Conservation (phyloP, 1,140 invertebrate genomes). For the Lordiphosa clarofinis region DNA sequence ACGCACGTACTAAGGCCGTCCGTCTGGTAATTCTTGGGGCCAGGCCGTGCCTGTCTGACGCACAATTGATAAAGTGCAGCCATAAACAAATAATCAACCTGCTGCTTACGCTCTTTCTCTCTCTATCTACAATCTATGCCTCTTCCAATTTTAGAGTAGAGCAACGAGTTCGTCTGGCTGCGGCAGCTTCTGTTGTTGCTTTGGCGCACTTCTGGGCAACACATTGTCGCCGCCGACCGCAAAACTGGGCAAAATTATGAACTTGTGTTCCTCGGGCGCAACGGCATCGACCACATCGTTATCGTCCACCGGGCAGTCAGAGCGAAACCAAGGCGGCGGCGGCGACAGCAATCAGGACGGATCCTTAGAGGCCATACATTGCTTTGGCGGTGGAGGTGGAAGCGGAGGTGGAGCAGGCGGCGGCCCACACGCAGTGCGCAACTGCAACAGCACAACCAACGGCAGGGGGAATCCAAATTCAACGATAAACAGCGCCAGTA, state of each 20-base stretch:
- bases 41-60: constrained; percentile 31
- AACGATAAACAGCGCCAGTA: constrained; percentile 13
- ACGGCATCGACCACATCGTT: constrained; percentile 74
- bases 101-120: neutral
- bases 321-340: constrained; percentile 44
- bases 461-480: constrained; percentile 19
- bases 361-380: constrained; percentile 26
- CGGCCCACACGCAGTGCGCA: constrained; percentile 15
- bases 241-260: constrained; percentile 80
- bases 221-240: constrained; percentile 72
- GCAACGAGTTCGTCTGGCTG: constrained; percentile 58
- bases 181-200: constrained; percentile 55
- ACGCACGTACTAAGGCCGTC: constrained; percentile 39
- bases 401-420: constrained; percentile 18
- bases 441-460: constrained; percentile 20
- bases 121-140: neutral
- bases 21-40: neutral
- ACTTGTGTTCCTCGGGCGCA: constrained; percentile 78
- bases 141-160: constrained; percentile 34
- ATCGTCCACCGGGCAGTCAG: constrained; percentile 63
- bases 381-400: constrained; percentile 38
- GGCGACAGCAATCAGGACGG: constrained; percentile 32
- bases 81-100: constrained; percentile 36
- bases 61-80: constrained; percentile 63
- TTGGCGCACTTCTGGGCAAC: constrained; percentile 73